phyloP scores from a whole-genome alignment of 2,797 vertebrate genomes.

The Tragopan temminckii region DNA sequence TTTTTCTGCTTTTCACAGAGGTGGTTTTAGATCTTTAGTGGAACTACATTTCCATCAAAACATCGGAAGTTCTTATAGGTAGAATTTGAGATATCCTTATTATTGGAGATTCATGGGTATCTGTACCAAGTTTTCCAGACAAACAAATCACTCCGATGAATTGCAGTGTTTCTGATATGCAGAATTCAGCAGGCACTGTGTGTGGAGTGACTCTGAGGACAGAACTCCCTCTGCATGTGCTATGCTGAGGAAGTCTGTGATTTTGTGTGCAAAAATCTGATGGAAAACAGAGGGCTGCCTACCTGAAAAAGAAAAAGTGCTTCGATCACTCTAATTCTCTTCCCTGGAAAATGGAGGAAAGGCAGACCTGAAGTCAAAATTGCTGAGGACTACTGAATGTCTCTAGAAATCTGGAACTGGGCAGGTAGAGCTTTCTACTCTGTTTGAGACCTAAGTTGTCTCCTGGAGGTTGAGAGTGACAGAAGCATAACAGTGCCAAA shows the following conservation, averaged over 20 bases:
- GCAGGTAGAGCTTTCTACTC: not conserved
- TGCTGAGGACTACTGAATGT: not conserved
- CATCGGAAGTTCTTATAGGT: not conserved
- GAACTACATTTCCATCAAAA: not conserved
- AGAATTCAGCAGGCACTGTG: accelerated
- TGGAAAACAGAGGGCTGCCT: not conserved
- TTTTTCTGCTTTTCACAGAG: not conserved
- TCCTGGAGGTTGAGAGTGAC: not conserved
- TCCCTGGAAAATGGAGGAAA: not conserved
- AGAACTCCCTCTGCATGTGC: not conserved
- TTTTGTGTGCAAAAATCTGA: not conserved
- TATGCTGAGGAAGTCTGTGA: not conserved
- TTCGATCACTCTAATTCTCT: not conserved
- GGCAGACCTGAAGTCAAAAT: not conserved
- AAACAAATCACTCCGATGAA: not conserved
- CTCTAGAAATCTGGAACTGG: not conserved
- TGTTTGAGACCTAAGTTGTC: not conserved
- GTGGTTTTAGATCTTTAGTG: not conserved
- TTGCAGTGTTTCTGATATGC: not conserved
- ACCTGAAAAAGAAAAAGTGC: not conserved
- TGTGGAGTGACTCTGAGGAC: not conserved
- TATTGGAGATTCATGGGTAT: not conserved
- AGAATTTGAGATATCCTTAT: not conserved
- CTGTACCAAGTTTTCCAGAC: not conserved
- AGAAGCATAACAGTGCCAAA: not conserved